Evolutionary conservation across 1,140 invertebrate species (phyloP).

Genomic region (Drosophila nannoptera): DNA sequence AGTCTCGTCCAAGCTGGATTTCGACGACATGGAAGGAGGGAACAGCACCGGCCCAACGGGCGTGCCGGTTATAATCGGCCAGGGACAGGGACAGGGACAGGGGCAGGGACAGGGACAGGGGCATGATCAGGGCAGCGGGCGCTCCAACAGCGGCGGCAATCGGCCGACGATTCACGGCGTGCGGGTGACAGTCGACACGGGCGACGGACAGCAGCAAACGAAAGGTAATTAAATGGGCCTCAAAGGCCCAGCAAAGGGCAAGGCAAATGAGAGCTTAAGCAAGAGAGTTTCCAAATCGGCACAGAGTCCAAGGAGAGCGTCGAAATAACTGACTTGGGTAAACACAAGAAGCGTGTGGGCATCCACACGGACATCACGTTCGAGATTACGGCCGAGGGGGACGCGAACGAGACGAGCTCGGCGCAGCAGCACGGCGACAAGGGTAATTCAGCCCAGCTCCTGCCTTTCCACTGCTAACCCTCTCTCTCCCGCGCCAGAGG

Average conservation of each 20-base stretch:
- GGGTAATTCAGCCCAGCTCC: conserved; percentile 52
- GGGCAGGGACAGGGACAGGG: conserved; percentile 39
- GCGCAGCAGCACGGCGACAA: conserved; percentile 69
- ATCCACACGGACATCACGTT: conserved; percentile 79
- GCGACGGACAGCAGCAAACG: conserved; percentile 73
- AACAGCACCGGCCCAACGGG: conserved; percentile 55
- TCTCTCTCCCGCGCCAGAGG: conserved; percentile 42
- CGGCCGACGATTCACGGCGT: conserved; percentile 78
- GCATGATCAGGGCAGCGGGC: conserved; percentile 56
- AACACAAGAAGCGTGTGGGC: conserved; percentile 78
- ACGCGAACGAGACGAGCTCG: conserved; percentile 74
- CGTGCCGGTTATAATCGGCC: conserved; percentile 41
- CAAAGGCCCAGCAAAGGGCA: conserved; percentile 33
- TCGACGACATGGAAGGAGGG: conserved; percentile 64
- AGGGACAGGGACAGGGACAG: conserved; percentile 48
- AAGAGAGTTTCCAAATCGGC: conserved; percentile 11
- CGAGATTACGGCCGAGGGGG: conserved; percentile 75
- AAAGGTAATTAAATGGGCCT: conserved; percentile 76
- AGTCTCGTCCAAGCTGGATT: conserved; percentile 77
- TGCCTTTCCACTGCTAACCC: conserved; percentile 17
- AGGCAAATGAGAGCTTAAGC: conserved; percentile 34
- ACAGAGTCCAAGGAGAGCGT: conserved; percentile 76
- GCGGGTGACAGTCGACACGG: conserved; percentile 78
- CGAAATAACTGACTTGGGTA: conserved; percentile 76
- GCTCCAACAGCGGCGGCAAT: conserved; percentile 44